These are phyloP conservation scores for Carpatolechia fugitivella DNA, from an alignment of 2,888 invertebrate genomes.

Conservation along the genomic window DNA sequence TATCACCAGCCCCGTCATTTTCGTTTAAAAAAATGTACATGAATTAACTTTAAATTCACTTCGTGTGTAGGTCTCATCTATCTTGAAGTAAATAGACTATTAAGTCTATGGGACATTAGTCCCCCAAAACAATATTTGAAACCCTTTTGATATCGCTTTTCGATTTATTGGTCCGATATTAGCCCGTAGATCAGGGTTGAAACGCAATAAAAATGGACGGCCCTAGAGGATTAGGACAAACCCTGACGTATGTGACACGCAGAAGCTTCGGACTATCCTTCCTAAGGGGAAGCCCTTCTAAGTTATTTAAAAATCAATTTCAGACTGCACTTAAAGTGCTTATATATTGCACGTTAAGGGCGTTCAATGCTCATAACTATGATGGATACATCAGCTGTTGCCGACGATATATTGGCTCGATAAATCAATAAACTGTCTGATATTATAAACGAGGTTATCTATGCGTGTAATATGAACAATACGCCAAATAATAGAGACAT, in stretches of 20 bases:
- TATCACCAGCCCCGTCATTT: conserved; percentile 34
- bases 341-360: conserved; percentile 41
- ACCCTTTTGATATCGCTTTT: conserved; percentile 54
- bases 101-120: no score
- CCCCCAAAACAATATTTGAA: conserved; percentile 39
- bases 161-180: conserved; percentile 66
- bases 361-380: conserved; percentile 43
- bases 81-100: conserved; percentile 28
- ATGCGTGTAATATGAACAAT: conserved; percentile 63
- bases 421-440: conserved; percentile 60
- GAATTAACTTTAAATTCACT: conserved; percentile 17
- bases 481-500: conserved; percentile 50
- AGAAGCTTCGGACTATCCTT: conserved; percentile 64
- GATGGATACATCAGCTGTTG: conserved; percentile 57
- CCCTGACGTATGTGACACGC: conserved; percentile 73
- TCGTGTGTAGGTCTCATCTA: conserved; percentile 22
- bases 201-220: conserved; percentile 71
- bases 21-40: neutral
- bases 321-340: conserved; percentile 44
- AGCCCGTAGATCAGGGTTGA: conserved; percentile 66
- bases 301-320: conserved; percentile 72
- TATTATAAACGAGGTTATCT: conserved; percentile 57
- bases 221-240: conserved; percentile 72
- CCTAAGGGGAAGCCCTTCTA: conserved; percentile 45
- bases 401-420: conserved; percentile 49